phyloP scores from a whole-genome alignment of 2,797 vertebrate genomes.

The Psittacula echo region DNA sequence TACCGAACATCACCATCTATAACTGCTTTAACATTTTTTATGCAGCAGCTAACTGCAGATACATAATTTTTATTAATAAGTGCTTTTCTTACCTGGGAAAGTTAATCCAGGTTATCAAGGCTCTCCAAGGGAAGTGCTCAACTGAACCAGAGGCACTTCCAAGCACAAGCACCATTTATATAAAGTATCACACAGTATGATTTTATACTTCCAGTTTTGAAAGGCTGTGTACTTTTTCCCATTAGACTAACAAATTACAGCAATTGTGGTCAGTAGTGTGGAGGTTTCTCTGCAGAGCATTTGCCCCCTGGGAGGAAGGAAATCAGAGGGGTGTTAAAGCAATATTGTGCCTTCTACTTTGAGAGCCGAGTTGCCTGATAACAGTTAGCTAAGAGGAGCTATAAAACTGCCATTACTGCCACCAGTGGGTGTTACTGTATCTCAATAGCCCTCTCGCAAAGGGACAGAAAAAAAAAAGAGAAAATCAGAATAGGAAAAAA shows the following conservation, averaged over 20 bases:
- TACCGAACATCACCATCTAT: background rate
- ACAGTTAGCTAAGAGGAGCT: slow-evolving; percentile 45
- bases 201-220: slow-evolving; percentile 64
- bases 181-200: slow-evolving; percentile 65
- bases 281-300: slow-evolving; percentile 64
- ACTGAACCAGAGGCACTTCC: slow-evolving; percentile 36
- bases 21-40: background rate
- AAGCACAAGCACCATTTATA: slow-evolving; percentile 51
- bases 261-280: slow-evolving; percentile 72
- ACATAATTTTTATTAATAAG: slow-evolving; percentile 67
- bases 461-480: background rate
- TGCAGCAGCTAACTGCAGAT: slow-evolving; percentile 18
- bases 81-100: slow-evolving; percentile 38
- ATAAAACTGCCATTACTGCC: slow-evolving; percentile 49
- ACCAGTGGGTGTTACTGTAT: slow-evolving; percentile 15
- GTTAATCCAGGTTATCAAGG: slow-evolving; percentile 59
- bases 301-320: slow-evolving; percentile 68
- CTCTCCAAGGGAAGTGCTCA: slow-evolving; percentile 55
- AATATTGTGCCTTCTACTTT: slow-evolving; percentile 49
- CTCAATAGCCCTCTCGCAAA: background rate
- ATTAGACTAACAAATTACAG: slow-evolving; percentile 77
- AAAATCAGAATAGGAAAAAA: background rate
- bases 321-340: slow-evolving; percentile 74
- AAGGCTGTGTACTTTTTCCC: slow-evolving; percentile 59
- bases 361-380: slow-evolving; percentile 20